Percentiles rank a stretch among this genome's conserved stretches.
Conservation (phyloP, 2,888 invertebrate species). For the Cryptophagus acutangulus region DNA sequence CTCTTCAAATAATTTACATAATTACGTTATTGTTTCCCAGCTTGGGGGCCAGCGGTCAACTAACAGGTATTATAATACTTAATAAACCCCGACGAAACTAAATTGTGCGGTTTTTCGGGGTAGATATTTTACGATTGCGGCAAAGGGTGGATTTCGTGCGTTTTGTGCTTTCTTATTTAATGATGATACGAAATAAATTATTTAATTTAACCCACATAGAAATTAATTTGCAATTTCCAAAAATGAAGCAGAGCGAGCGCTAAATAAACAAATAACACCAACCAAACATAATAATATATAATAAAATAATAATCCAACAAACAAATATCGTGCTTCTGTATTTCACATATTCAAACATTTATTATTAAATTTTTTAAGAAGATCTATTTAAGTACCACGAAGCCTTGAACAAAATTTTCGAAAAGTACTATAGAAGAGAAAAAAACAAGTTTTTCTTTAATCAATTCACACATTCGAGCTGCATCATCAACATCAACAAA, state of each 20-base stretch:
- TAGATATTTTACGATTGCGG: too few relatives aligned
- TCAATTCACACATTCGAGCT: constrained; percentile 38
- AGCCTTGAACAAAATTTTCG: constrained; percentile 18
- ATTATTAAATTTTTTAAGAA: too few relatives aligned
- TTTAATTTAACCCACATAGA: too few relatives aligned
- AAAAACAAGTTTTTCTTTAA: constrained; percentile 33
- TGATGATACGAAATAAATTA: too few relatives aligned
- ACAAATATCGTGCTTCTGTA: constrained; percentile 24
- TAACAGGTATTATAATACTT: constrained; percentile 8
- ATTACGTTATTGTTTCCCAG: constrained; percentile 38
- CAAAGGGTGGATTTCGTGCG: too few relatives aligned
- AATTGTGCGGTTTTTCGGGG: too few relatives aligned
- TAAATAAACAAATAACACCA: too few relatives aligned
- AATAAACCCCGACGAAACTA: constrained; percentile 10
- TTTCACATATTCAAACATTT: constrained; percentile 15
- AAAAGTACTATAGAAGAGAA: constrained; percentile 24
- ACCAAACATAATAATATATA: too few relatives aligned
- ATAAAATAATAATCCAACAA: constrained; percentile 36
- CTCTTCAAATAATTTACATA: constrained; percentile 42
- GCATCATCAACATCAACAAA: constrained; percentile 38
- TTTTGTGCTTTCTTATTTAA: too few relatives aligned
- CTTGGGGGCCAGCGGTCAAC: constrained; percentile 18
- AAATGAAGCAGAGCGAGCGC: too few relatives aligned
- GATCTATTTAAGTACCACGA: too few relatives aligned
- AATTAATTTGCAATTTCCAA: too few relatives aligned